Evolutionary conservation across 2,113 vertebrate species (phyloP).

Genomic region (Pterocles burchelli): DNA sequence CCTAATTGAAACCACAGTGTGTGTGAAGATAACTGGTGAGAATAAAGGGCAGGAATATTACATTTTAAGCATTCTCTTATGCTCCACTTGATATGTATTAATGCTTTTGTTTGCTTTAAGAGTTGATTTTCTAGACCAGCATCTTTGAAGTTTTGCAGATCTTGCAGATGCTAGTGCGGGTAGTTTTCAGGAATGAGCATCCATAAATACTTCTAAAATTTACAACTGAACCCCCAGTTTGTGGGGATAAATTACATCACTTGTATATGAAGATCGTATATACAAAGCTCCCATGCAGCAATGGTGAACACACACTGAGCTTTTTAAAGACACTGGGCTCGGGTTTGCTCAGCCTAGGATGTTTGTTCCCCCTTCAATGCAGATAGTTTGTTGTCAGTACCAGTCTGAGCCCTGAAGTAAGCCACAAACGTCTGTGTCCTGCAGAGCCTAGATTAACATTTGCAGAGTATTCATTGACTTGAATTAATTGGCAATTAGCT

Average conservation of each 20-base stretch:
- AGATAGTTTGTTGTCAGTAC: neutral
- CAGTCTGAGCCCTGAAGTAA: conserved; percentile 1
- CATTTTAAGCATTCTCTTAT: neutral
- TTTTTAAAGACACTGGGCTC: neutral
- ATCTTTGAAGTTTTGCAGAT: neutral
- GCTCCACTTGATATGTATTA: neutral
- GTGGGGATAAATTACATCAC: neutral
- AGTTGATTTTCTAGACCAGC: neutral
- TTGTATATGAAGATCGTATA: neutral
- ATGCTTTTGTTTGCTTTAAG: conserved; percentile 9
- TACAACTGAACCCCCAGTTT: neutral
- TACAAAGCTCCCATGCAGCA: neutral
- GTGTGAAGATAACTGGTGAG: conserved; percentile 5
- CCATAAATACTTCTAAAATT: neutral
- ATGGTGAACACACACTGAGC: neutral
- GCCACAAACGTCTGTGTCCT: conserved; percentile 9
- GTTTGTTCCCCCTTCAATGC: neutral
- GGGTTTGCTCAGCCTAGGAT: neutral
- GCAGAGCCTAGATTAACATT: conserved; percentile 36
- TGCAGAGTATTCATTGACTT: conserved; percentile 36
- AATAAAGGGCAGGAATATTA: neutral
- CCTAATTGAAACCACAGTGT: neutral
- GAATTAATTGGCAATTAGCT: conserved; percentile 66
- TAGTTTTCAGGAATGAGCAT: neutral
- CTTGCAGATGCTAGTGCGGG: neutral